phyloP scores from a whole-genome alignment of 2,888 invertebrate genomes.

The Rhogogaster chlorosoma region DNA sequence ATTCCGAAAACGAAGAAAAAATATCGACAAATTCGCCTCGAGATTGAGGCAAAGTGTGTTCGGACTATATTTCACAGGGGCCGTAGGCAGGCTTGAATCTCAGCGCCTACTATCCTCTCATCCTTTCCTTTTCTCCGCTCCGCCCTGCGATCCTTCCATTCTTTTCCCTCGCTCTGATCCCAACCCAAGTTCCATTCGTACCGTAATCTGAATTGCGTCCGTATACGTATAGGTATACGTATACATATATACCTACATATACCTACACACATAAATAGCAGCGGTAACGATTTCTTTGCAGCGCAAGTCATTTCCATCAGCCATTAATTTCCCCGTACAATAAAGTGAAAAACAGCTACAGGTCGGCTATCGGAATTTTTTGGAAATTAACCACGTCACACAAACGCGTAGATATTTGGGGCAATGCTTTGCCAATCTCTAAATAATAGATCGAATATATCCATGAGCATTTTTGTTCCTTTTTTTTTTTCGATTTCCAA shows the following conservation, averaged over 20 bases:
- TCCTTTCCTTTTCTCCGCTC: conserved; percentile 25
- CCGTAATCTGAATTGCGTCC: conserved; percentile 18
- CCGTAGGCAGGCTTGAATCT: conserved; percentile 25
- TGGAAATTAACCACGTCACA: conserved; percentile 18
- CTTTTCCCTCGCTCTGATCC: conserved; percentile 27
- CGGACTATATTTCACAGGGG: conserved; percentile 21
- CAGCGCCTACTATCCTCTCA: conserved; percentile 27
- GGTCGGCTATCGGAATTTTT: background rate
- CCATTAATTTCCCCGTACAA: conserved; percentile 25
- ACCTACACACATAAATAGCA: background rate
- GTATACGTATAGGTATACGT: background rate
- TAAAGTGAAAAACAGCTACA: conserved; percentile 21
- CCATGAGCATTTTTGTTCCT: background rate
- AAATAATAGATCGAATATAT: background rate
- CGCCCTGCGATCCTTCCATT: conserved; percentile 22
- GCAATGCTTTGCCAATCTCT: background rate
- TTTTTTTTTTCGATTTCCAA: background rate
- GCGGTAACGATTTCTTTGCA: conserved; percentile 29
- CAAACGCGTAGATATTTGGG: background rate
- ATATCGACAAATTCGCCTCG: conserved; percentile 8
- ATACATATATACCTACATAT: background rate
- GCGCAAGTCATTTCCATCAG: conserved; percentile 29
- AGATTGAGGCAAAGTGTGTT: conserved; percentile 18
- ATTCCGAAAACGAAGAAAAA: background rate
- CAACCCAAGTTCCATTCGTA: conserved; percentile 19